Percentiles rank a stretch among this genome's conserved stretches.
These are phyloP conservation scores for Diogma glabrata DNA, from an alignment of 2,888 invertebrate species.

Conservation along the genomic window DNA sequence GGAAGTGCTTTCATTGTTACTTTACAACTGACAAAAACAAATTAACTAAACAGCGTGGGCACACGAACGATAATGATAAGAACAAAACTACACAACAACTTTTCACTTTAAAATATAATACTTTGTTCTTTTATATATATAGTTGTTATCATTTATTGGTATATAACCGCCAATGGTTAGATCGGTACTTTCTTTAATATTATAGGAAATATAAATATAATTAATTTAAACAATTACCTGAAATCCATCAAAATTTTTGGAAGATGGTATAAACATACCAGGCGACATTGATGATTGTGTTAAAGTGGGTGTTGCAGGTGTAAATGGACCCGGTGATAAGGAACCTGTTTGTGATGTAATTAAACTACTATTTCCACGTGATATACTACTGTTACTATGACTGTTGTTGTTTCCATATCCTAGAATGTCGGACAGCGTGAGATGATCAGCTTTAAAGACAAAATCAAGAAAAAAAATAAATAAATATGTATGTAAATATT, in stretches of 20 bases:
- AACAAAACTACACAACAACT: too few relatives aligned
- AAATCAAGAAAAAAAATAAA: slow-evolving; percentile 2
- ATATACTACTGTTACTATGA: not conserved
- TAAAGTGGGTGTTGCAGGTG: slow-evolving; percentile 32
- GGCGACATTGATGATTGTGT: slow-evolving; percentile 33
- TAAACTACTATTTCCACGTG: slow-evolving; percentile 7
- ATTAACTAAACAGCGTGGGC: too few relatives aligned
- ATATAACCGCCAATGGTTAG: too few relatives aligned
- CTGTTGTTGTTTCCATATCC: not conserved
- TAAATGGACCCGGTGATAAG: slow-evolving; percentile 23
- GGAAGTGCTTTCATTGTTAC: too few relatives aligned
- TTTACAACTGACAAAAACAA: too few relatives aligned
- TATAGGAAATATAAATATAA: not conserved
- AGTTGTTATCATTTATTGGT: too few relatives aligned
- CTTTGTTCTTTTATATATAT: too few relatives aligned
- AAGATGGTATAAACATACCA: slow-evolving; percentile 24
- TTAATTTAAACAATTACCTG: slow-evolving; percentile 25
- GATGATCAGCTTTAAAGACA: not conserved
- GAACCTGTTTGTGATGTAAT: slow-evolving; percentile 16
- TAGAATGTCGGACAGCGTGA: slow-evolving; percentile 3
- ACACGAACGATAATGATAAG: too few relatives aligned
- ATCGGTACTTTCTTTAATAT: not conserved
- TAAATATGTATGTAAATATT: too few relatives aligned
- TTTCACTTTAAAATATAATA: too few relatives aligned
- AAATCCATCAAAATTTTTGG: slow-evolving; percentile 32